Conservation (phyloP, 2,797 vertebrate genomes). For the Alfaro cultratus region DNA sequence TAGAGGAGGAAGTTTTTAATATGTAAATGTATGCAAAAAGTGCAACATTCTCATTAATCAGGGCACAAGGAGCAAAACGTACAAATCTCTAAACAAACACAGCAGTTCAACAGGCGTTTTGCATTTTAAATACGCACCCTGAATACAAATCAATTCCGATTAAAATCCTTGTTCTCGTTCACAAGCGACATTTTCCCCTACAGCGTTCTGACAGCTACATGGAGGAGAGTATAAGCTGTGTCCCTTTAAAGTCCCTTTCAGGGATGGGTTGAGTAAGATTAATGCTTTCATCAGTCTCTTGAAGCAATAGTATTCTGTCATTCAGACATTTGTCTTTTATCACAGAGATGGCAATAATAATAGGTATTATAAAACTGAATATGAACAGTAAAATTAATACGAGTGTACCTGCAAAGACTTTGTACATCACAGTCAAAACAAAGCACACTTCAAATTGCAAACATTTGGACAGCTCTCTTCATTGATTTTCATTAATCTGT, state of each 20-base stretch:
- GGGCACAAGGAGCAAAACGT: conserved; percentile 12
- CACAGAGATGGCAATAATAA: background rate
- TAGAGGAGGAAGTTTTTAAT: background rate
- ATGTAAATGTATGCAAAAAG: conserved; percentile 44
- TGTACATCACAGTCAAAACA: background rate
- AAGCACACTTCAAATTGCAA: background rate
- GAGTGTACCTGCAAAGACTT: background rate
- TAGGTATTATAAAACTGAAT: background rate
- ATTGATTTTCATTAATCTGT: background rate
- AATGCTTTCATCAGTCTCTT: background rate
- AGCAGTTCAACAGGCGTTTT: conserved; percentile 21
- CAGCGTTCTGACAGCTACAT: background rate
- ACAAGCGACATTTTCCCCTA: background rate
- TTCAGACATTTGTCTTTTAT: background rate
- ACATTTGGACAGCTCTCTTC: background rate
- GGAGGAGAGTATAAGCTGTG: background rate
- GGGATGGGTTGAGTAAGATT: background rate
- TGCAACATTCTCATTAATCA: conserved; percentile 38
- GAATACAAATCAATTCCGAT: conserved; percentile 31
- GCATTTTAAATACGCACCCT: conserved; percentile 30
- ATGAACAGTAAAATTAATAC: background rate
- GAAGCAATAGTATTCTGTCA: conserved; percentile 5
- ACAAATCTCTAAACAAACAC: conserved; percentile 23
- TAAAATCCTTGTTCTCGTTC: conserved; percentile 13
- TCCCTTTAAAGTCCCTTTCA: background rate